These are phyloP conservation scores for Ectropis grisescens DNA, from an alignment of 1,140 invertebrate species.

Conservation along the genomic window DNA sequence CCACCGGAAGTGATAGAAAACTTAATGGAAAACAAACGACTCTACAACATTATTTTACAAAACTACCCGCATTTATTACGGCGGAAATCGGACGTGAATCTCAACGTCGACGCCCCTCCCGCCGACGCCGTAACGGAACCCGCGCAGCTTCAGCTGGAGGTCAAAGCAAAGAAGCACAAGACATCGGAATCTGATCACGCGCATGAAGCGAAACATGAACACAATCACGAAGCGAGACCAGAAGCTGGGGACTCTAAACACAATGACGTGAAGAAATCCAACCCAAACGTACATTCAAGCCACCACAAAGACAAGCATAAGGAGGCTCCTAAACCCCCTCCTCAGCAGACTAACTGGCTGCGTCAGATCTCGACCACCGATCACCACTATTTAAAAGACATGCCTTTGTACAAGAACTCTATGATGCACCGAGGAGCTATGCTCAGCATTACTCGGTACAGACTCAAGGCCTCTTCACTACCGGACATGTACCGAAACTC, in stretches of 20 bases:
- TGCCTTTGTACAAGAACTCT: constrained; percentile 80
- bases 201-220: constrained; percentile 3
- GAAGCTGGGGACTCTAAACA: constrained; percentile 4
- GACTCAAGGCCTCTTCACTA: constrained; percentile 86
- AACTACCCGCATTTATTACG: constrained; percentile 45
- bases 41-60: constrained; percentile 50
- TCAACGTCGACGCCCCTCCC: constrained; percentile 20
- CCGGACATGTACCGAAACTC: constrained; percentile 91
- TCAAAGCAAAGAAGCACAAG: constrained; percentile 37
- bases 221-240: constrained; percentile 11
- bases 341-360: constrained; percentile 26
- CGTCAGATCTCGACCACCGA: constrained; percentile 36
- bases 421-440: constrained; percentile 67
- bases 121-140: constrained; percentile 15
- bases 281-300: constrained; percentile 3
- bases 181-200: constrained; percentile 1
- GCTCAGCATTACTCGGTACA: constrained; percentile 74
- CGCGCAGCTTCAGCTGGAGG: constrained; percentile 29
- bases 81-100: constrained; percentile 34
- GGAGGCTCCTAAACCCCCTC: not conserved
- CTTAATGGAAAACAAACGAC: constrained; percentile 42
- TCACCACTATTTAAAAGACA: constrained; percentile 78
- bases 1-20: constrained; percentile 55
- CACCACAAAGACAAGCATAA: constrained; percentile 1
- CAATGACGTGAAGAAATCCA: constrained; percentile 8